Evolutionary conservation across 2,888 invertebrate species (phyloP), one percentile per base, ranked within the genome.

Genomic region (Sarcophaga caerulescens): DNA sequence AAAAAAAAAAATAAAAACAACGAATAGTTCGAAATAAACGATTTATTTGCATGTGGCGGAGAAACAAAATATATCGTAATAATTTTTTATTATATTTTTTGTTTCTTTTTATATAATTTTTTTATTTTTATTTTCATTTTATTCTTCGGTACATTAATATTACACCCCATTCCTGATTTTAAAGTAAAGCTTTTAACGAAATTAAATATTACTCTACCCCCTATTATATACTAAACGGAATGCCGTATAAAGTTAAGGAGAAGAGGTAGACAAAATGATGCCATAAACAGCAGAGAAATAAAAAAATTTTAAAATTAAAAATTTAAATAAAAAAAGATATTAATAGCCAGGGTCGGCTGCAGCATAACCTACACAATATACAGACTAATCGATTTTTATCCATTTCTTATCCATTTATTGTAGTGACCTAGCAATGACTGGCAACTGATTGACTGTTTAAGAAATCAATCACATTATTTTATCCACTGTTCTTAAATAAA

Each of bases 141-240:
- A 66, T 21, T 45, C 45, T 35, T 35, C 35, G 6, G 35, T 6
- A 35, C 35, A 35, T 35, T 35, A 35, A 35, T 5, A 47, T 23
- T 47, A n/a, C 11, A 11, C 59, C 47, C 35, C 62, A 62, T 63
- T 75, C 59, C 71, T 76, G 63, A 44, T 66, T 77, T 44, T 17
- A 71, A 63, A 71, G 11, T 35, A 70, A 73, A 60, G 77, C 82
- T 83, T 78, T 82, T 62, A 83, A 83, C 73, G 62, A 83, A 83
- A 77, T 83, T 83, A 83, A 83, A 78, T 57, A 35, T 44, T 73
- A 25, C 68, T 35, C 35, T 65, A 44, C 45, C 62, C 77, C 66
- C 44, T 60, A 59, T 44, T 59, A 3, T 25, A 57, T 25, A n/a
- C 44, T 65, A 70, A 47, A 35, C 76, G 52, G 59, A 63, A 25